Base-by-base conservation (phyloP, 2,797 vertebrate species). In the Melanotaenia pygmaea region DNA sequence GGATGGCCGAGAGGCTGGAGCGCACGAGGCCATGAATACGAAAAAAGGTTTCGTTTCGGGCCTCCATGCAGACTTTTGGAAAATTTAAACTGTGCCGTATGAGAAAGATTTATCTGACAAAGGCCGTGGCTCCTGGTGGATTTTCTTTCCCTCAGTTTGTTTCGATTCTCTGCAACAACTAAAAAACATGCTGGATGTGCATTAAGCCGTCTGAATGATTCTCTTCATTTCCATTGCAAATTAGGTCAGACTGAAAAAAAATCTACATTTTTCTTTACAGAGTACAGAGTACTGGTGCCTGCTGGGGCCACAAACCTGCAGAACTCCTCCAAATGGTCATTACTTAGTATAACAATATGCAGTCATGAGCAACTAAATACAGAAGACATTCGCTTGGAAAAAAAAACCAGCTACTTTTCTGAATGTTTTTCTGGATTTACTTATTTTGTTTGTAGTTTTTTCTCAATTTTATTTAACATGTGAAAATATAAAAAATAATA, bases 1-100 rank as follows among this genome's bases (percentile, higher is more conserved):
- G 72, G 80, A 87, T 86, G 85, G 89, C 89, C 81, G 32, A 90
- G 79, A 91, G 90, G 88, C 83, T 90, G 88, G 88, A 90, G 85
- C 87, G 74, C 77, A 80, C 86, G 83, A 81, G 82, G 86, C 74
- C 83, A 91, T 82, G 81, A 88, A 92, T 87, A 85, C 63, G 73
- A 81, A 86, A 87, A 82, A 84, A 74, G 82, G 18, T 69, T 89
- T 80, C 77, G 67, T 87, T 83, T 89, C 70, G 18, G 66, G 60
- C 74, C 28, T 30, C 64, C 50, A 61, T 81, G 71, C 80, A 87
- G 79, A 86, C 89, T 79, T 66, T 65, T 59, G 40, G 43, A 35
- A 73, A 64, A 80, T 79, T 81, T 40, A 37, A 54, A 71, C 59
- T 60, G 67, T 30, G 28, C 61, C n/a, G 11, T 38, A 59, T 69